Percentiles rank a stretch among this genome's conserved stretches.
phyloP scores from a whole-genome alignment of 2,113 vertebrate genomes.

The Herpetotheres cachinnans region DNA sequence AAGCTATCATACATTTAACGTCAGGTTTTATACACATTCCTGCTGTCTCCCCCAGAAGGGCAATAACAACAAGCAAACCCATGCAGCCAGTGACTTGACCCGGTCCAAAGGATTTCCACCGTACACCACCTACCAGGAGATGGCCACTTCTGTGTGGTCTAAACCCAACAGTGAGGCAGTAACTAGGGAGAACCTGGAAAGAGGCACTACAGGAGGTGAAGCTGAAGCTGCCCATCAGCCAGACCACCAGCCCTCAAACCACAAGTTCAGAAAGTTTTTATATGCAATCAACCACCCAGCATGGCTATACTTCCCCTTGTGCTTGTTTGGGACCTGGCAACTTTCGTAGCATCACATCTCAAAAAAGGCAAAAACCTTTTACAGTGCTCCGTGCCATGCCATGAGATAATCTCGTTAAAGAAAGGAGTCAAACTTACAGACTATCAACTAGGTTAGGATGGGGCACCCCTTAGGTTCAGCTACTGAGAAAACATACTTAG shows the following conservation, averaged over 20 bases:
- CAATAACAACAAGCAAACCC: neutral
- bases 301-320: neutral
- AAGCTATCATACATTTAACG: neutral
- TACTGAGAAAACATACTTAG: neutral
- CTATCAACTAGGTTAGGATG: neutral
- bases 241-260: neutral
- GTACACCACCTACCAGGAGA: neutral
- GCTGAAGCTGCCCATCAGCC: neutral
- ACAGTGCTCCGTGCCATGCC: neutral
- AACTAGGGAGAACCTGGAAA: too few species aligned
- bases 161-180: rapidly evolving
- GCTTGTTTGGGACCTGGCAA: neutral
- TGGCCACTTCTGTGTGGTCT: rapidly evolving
- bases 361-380: neutral
- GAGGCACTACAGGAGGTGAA: neutral
- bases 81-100: too few species aligned
- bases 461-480: neutral
- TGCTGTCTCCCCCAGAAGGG: neutral
- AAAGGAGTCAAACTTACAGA: neutral
- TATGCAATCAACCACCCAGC: neutral
- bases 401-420: too few species aligned
- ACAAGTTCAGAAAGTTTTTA: neutral
- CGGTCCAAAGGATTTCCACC: neutral
- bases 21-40: neutral
- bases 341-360: neutral